Conservation (phyloP, 1,140 invertebrate genomes). For the Bombus impatiens region DNA sequence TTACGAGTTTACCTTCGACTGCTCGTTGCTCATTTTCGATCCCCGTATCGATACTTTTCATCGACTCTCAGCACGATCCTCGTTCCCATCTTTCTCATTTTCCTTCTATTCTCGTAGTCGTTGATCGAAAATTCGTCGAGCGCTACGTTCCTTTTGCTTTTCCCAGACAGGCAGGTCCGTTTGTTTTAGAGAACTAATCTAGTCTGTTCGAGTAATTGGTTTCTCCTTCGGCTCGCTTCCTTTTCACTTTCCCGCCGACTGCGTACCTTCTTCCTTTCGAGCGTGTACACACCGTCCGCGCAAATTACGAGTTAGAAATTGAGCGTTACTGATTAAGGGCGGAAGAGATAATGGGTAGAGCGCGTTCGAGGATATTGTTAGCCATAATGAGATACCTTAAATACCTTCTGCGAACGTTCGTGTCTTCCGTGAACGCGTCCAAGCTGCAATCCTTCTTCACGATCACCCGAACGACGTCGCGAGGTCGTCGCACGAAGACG, state of each 20-base stretch:
- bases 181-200: neutral
- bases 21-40: neutral
- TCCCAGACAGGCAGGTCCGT: neutral
- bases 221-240: neutral
- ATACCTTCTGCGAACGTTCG: neutral
- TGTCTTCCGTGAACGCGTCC: constrained; percentile 31
- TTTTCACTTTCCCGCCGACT: constrained; percentile 28
- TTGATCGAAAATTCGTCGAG: neutral
- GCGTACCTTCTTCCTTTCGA: constrained; percentile 13
- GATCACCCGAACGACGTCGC: neutral
- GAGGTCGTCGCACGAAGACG: neutral
- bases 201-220: neutral
- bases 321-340: constrained; percentile 55
- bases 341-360: constrained; percentile 38
- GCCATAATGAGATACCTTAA: constrained; percentile 33
- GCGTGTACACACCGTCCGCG: constrained; percentile 11
- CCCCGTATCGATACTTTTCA: neutral
- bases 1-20: neutral
- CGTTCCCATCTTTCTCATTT: neutral
- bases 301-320: constrained; percentile 51
- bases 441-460: neutral
- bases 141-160: too few species aligned
- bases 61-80: neutral
- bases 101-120: too few species aligned
- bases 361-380: constrained; percentile 47